Conservation (phyloP, 1,140 invertebrate genomes). For the Vanessa tameamea region DNA sequence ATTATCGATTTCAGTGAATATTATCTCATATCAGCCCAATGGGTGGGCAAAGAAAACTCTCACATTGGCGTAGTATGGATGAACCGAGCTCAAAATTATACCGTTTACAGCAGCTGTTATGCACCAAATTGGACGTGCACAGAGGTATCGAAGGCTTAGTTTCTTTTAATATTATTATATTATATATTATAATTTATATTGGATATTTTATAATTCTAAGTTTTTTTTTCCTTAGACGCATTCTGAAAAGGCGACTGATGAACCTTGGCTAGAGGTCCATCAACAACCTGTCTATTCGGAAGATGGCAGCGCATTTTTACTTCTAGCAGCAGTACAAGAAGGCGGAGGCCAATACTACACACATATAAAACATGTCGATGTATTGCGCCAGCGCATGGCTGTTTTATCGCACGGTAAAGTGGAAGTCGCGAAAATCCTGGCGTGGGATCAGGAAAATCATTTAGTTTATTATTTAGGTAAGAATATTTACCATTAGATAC, state of each 20-base stretch:
- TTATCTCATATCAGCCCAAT: conserved; percentile 94
- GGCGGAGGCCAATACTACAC: conserved; percentile 90
- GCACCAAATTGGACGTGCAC: conserved; percentile 90
- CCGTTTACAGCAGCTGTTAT: conserved; percentile 89
- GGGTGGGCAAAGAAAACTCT: conserved; percentile 88
- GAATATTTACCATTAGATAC: conserved; percentile 14
- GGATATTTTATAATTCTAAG: neutral
- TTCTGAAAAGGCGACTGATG: conserved; percentile 88
- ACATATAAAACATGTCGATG: conserved; percentile 93
- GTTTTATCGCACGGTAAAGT: conserved; percentile 93
- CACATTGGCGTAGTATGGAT: conserved; percentile 93
- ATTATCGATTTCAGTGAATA: conserved; percentile 86
- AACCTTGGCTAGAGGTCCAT: conserved; percentile 92
- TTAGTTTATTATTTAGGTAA: conserved; percentile 90
- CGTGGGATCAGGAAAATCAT: conserved; percentile 91
- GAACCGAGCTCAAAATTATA: conserved; percentile 94
- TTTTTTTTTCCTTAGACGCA: conserved; percentile 82
- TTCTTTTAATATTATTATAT: conserved; percentile 14
- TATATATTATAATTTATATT: conserved; percentile 10
- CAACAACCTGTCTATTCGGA: conserved; percentile 91
- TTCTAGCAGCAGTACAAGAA: conserved; percentile 91
- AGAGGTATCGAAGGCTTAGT: conserved; percentile 81
- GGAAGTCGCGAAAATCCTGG: conserved; percentile 90
- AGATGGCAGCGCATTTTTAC: conserved; percentile 91
- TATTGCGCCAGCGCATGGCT: conserved; percentile 90